Base-by-base conservation (phyloP, 1,140 invertebrate species). In the Harpegnathos saltator region DNA sequence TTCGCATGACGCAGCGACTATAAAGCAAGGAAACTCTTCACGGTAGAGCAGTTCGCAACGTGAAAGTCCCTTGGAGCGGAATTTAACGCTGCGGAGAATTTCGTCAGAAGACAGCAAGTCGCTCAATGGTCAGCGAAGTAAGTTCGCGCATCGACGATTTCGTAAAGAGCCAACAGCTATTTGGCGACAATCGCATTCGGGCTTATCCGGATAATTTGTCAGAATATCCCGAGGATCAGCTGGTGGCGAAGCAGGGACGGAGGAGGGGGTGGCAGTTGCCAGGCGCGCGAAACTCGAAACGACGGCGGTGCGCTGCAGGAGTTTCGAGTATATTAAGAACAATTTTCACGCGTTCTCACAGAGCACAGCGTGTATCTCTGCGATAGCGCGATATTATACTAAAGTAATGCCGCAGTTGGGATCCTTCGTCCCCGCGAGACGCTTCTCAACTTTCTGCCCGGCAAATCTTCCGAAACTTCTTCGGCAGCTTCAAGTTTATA, bases 1-100 rank as follows among this genome's bases (percentile, higher is more conserved):
- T 66, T 56, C 12, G 50, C 50, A 15, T 78, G 75, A 78, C 50
- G 50, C 75, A 29, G 75, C 75, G 22, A 9, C 50, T 56, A 17
- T 33, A 33, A 33, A 5, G 1, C 5, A 17, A 14, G 24, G 15
- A 33, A 44, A 58, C 50, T 48, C 68, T 44, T 69, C 50, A 56
- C 17, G 50, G 50, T n/a, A 54, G 0, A 56, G 11, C 24, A 26
- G 17, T 54, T 24, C 19, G 7, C 19, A 56, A 3, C 12, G 14
- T 19, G 22, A 38, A n/a, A n/a, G n/a, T n/a, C n/a, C n/a, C n/a
- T n/a, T n/a, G 14, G 29, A 62, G 9, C n/a, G 52, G 22, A 48
- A 62, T 54, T 54, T n/a, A n/a, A 4, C 52, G 52, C 52, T 33
- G 5, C 52, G 9, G 5, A 63, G 19, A 65, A 17, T 44, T 26